Evolutionary conservation across 2,888 invertebrate species (phyloP), one percentile per base, ranked within the genome.

Genomic region (Polydrusus cervinus): DNA sequence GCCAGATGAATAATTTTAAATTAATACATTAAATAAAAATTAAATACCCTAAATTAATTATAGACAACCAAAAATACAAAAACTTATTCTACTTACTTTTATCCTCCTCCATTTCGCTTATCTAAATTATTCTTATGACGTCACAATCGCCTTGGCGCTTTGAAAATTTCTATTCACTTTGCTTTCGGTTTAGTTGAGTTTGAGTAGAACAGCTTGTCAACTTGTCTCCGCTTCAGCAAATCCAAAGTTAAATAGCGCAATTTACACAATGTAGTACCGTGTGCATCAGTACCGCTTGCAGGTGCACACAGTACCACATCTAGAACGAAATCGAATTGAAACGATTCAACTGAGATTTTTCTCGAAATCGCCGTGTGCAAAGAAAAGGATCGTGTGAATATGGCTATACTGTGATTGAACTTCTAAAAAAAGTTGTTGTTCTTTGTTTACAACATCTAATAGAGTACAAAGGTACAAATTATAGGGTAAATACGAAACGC

Each of bases 161-260:
- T 18, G 65, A 18, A 14, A 25, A 51, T 74, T 53, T 71, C 71
- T 61, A 40, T 71, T 71, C 62, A 71, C 71, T 71, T 67, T 71
- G 71, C 47, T 57, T 49, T 65, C 40, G 49, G 65, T 34, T 55
- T 14, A 65, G 34, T n/a, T n/a, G n/a, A n/a, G n/a, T n/a, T 69
- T 30, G 25, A 14, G 38, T 25, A 5, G 55, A 64, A 40, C 49
- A 66, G 65, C 60, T 71, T 55, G 30, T 25, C 40, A 66, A 1
- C n/a, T 30, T 55, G 30, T 5, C n/a, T 25, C 11, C 2, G 38
- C 51, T 53, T 51, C 47, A 16, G 51, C 18, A 40, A 61, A 71
- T 61, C 70, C 66, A 75, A 67, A 74, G 70, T 75, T 75, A 75
- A 75, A 75, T 75, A 75, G 75, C 18, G 14, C 8, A 53, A 25